Conservation (phyloP, 1,140 invertebrate species). For the Octopus bimaculoides region DNA sequence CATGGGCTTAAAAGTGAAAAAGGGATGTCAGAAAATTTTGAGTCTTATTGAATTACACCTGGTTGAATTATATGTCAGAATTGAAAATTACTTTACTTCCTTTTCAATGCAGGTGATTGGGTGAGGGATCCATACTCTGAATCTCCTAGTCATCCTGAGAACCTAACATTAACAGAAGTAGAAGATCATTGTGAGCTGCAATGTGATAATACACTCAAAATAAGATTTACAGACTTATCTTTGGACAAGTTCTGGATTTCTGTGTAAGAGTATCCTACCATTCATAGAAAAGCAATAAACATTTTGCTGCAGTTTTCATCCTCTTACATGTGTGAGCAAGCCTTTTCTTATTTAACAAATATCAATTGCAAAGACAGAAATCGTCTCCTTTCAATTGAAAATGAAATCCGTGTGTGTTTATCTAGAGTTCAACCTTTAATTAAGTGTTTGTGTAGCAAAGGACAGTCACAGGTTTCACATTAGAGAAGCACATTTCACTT, state of each 20-base stretch:
- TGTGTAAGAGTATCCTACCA: neutral
- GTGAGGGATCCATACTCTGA: neutral
- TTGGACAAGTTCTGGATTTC: constrained; percentile 9
- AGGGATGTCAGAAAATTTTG: neutral
- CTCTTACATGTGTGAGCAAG: constrained; percentile 14
- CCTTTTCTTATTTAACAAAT: constrained; percentile 6
- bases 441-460: neutral
- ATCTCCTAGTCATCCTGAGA: neutral
- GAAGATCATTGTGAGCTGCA: constrained; percentile 3
- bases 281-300: constrained; percentile 10
- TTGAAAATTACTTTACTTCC: neutral
- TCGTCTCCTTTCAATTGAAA: neutral
- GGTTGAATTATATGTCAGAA: neutral
- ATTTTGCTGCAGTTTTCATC: constrained; percentile 14
- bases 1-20: neutral
- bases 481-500: constrained; percentile 5
- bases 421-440: neutral
- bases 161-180: neutral
- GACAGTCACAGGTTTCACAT: neutral
- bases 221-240: constrained; percentile 6
- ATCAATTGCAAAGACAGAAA: constrained; percentile 13
- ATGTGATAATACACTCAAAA: neutral
- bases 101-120: constrained; percentile 3
- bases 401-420: neutral
- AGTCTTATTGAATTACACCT: neutral